Base-by-base conservation (phyloP, 2,797 vertebrate genomes). In the Betta splendens region DNA sequence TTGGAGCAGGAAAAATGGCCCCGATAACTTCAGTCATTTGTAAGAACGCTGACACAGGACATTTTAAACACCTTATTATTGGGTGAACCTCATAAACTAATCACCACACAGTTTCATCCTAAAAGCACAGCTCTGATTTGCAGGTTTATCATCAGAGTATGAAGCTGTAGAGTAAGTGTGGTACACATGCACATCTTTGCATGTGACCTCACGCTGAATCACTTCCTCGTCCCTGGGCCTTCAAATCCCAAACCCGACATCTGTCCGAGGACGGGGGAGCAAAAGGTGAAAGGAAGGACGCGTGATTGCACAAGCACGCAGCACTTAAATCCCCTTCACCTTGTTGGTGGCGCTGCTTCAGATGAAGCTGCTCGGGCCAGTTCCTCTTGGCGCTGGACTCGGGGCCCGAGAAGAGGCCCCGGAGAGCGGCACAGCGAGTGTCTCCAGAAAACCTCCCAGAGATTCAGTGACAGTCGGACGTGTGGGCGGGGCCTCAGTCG, bases 391-490 rank as follows among this genome's bases (percentile, higher is more conserved):
- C 65, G 7, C 45, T 57, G 17, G n/a, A 42, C 52, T 36, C 51
- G 20, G 48, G 67, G 43, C 46, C 73, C 36, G 43, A 66, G 73
- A 39, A 1, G 11, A 61, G 57, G 47, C 61, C 69, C 62, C 29
- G 1, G 63, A 59, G 59, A 56, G 33, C 64, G 37, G 35, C 28
- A 11, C 40, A 78, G 58, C 77, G 86, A 77, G 83, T 79, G 81
- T 70, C 70, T 83, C 69, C 71, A 55, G 72, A 58, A 72, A 80
- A 68, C 66, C 77, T 71, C 72, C 74, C 77, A 57, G 54, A 23
- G 54, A 58, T 73, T 77, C 62, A 13, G 50, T 53, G 68, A 72
- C 67, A 66, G 68, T 80, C 45, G 23, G 61, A 76, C 77, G 74
- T 75, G 72, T 73, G 11, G 36, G 40, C 53, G 60, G 59, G 75